Percentiles rank a stretch among this genome's conserved stretches.
phyloP scores from a whole-genome alignment of 2,797 vertebrate genomes.

The Takifugu rubripes region DNA sequence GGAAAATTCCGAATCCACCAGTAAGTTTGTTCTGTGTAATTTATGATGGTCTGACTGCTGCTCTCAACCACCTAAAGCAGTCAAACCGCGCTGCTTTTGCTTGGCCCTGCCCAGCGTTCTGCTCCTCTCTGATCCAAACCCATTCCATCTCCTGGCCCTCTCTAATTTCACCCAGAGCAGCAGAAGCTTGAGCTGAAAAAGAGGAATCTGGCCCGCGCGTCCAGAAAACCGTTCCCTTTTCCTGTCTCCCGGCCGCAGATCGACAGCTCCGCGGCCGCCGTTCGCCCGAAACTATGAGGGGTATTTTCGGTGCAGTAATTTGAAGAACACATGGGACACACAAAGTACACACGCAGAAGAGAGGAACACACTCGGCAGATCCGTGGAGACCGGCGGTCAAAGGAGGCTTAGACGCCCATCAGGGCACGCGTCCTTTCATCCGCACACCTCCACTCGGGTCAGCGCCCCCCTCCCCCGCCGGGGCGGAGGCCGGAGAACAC shows the following conservation, averaged over 20 bases:
- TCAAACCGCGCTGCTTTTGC: slow-evolving; percentile 62
- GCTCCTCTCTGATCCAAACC: slow-evolving; percentile 55
- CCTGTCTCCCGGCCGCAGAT: slow-evolving; percentile 76
- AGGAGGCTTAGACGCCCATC: slow-evolving; percentile 4
- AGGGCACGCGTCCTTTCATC: slow-evolving; percentile 37
- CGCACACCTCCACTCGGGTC: slow-evolving; percentile 34
- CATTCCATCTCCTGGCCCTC: slow-evolving; percentile 68
- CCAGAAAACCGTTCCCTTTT: slow-evolving; percentile 78
- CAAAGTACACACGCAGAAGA: slow-evolving; percentile 18
- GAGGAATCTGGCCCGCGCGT: slow-evolving; percentile 72
- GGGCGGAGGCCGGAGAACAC: slow-evolving; percentile 35
- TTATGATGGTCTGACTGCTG: slow-evolving; percentile 48
- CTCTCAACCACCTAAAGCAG: slow-evolving; percentile 44
- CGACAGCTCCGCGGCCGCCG: slow-evolving; percentile 70
- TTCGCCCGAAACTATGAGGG: slow-evolving; percentile 79
- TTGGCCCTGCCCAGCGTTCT: slow-evolving; percentile 60
- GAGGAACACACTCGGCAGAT: slow-evolving; percentile 54
- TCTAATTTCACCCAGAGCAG: slow-evolving; percentile 80
- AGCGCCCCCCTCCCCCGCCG: slow-evolving; percentile 10
- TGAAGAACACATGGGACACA: slow-evolving; percentile 68
- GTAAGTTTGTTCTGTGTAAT: slow-evolving; percentile 46
- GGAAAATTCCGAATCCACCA: slow-evolving; percentile 39
- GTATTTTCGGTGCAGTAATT: slow-evolving; percentile 85
- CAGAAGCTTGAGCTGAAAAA: slow-evolving; percentile 70
- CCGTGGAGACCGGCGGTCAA: slow-evolving; percentile 9